Evolutionary conservation across 1,140 invertebrate genomes (phyloP).

Genomic region (Acromyrmex echinatior): DNA sequence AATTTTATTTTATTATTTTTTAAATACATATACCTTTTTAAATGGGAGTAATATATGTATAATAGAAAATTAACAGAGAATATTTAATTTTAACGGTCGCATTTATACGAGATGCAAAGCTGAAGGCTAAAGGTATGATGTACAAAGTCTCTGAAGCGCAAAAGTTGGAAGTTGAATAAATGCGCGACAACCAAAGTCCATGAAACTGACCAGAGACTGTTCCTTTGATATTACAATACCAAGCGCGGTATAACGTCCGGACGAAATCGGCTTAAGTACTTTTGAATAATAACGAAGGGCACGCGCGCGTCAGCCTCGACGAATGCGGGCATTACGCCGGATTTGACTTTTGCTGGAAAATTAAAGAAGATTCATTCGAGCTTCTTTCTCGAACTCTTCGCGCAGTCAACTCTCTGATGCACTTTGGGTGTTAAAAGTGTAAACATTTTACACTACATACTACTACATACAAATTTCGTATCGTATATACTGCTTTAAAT

Average conservation of each 20-base stretch:
- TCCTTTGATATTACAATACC: slow-evolving; percentile 63
- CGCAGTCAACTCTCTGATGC: not conserved
- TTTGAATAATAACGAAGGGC: slow-evolving; percentile 75
- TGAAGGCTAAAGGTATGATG: not conserved
- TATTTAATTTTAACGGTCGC: slow-evolving; percentile 28
- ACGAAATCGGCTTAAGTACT: slow-evolving; percentile 80
- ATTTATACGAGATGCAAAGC: not conserved
- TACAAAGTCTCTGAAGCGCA: slow-evolving; percentile 16
- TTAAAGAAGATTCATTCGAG: slow-evolving; percentile 46
- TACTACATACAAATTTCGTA: not conserved
- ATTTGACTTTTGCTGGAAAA: slow-evolving; percentile 50
- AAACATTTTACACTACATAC: not conserved
- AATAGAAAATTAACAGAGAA: not conserved
- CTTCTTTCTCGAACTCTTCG: not conserved
- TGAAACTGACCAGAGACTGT: slow-evolving; percentile 60
- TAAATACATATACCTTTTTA: not conserved
- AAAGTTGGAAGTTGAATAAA: slow-evolving; percentile 57
- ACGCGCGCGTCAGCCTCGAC: slow-evolving; percentile 22
- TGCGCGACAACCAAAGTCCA: slow-evolving; percentile 61
- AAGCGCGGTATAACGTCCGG: slow-evolving; percentile 49
- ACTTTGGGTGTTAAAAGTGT: slow-evolving; percentile 8
- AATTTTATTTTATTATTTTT: not conserved
- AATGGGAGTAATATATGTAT: not conserved
- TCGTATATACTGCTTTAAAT: not conserved
- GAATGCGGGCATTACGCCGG: slow-evolving; percentile 44